These are phyloP conservation scores for Linurgus olivaceus DNA, from an alignment of 2,797 vertebrate genomes.

Conservation along the genomic window DNA sequence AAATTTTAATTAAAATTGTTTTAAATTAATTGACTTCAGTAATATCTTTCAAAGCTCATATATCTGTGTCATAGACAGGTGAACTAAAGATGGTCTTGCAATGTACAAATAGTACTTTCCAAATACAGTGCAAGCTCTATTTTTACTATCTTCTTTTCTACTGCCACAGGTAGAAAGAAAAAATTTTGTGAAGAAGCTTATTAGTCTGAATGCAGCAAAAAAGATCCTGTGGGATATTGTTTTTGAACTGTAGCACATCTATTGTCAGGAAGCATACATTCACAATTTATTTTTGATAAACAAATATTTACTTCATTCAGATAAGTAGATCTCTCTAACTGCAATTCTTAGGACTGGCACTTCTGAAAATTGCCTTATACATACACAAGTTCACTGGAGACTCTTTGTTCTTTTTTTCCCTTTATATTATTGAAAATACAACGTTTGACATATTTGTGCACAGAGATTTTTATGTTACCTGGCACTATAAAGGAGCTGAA, in stretches of 20 bases:
- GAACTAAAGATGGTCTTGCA: not conserved
- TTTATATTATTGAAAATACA: conserved; percentile 32
- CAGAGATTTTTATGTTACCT: not conserved
- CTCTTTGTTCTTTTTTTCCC: not conserved
- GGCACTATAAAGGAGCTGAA: not conserved
- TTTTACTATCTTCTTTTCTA: not conserved
- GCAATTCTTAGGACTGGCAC: not conserved
- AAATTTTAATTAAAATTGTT: conserved; percentile 37
- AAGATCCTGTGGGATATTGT: not conserved
- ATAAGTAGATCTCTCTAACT: not conserved
- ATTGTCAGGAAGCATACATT: conserved; percentile 4
- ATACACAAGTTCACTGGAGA: not conserved
- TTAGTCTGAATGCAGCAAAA: not conserved
- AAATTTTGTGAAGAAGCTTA: not conserved
- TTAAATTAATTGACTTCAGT: conserved; percentile 24
- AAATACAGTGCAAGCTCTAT: not conserved
- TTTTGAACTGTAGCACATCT: not conserved
- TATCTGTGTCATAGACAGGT: not conserved
- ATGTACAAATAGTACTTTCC: not conserved
- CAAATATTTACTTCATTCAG: conserved; percentile 39
- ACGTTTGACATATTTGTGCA: conserved; percentile 2
- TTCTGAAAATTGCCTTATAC: not conserved
- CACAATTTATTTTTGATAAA: conserved; percentile 39
- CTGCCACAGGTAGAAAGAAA: not conserved
- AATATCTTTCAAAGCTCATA: not conserved